A percentile compares a stretch with the other conserved stretches of the same genome.
Evolutionary conservation across 2,797 vertebrate species (phyloP).

Genomic region (Hephaestus fuliginosus): DNA sequence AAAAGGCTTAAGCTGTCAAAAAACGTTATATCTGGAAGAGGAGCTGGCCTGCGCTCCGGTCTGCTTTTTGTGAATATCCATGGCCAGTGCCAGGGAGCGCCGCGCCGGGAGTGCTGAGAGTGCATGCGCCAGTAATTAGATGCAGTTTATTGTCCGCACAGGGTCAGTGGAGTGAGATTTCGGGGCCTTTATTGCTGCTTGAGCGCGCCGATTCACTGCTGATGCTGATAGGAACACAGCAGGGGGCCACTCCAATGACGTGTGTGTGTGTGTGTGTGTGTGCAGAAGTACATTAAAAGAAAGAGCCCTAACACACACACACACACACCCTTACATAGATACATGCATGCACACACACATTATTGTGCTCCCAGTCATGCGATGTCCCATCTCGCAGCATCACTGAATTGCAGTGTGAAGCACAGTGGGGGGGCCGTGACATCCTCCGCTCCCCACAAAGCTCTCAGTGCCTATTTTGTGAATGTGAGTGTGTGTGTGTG

Average conservation of each 20-base stretch:
- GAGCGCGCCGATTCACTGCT: slow-evolving; percentile 74
- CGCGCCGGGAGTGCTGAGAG: slow-evolving; percentile 44
- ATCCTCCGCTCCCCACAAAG: slow-evolving; percentile 60
- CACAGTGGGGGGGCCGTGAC: slow-evolving; percentile 69
- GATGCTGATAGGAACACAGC: slow-evolving; percentile 81
- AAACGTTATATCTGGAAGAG: slow-evolving; percentile 53
- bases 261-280: slow-evolving; percentile 62
- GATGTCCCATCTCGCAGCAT: slow-evolving; percentile 70
- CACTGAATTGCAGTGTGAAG: slow-evolving; percentile 63
- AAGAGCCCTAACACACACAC: slow-evolving; percentile 45
- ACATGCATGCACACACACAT: slow-evolving; percentile 58
- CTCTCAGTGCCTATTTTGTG: slow-evolving; percentile 38
- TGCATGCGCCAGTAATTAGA: slow-evolving; percentile 78
- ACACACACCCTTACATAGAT: slow-evolving; percentile 34
- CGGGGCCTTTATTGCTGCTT: slow-evolving; percentile 77
- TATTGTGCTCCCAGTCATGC: slow-evolving; percentile 77
- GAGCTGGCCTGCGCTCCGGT: slow-evolving; percentile 35
- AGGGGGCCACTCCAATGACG: slow-evolving; percentile 71
- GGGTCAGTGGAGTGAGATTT: slow-evolving; percentile 71
- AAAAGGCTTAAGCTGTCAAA: slow-evolving; percentile 59
- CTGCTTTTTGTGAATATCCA: slow-evolving; percentile 28
- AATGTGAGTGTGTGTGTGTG: slow-evolving; percentile 41
- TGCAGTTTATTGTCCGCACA: slow-evolving; percentile 73
- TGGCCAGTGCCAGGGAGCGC: slow-evolving; percentile 45
- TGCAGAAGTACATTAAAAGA: slow-evolving; percentile 71